Base-by-base conservation (phyloP, 2,113 vertebrate species). In the Callopanchax toddi region DNA sequence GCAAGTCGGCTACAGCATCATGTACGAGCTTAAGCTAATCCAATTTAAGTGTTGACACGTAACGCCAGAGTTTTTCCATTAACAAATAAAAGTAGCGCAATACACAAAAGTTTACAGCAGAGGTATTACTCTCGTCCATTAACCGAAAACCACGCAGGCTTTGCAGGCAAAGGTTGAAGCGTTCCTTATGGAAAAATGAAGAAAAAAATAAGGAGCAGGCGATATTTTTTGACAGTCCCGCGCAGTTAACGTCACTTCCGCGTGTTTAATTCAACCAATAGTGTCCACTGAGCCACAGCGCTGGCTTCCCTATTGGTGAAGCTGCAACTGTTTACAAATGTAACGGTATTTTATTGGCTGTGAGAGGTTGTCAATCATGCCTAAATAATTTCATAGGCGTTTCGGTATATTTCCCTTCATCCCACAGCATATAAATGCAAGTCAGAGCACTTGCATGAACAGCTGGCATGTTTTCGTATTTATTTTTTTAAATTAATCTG, bases 211-310 rank as follows among this genome's bases (percentile, higher is more conserved):
- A 18, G 17, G 0, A 2, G 37, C 5, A 20, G 12, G 18, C 22
- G 64, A n/a, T n/a, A n/a, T n/a, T 84, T 85, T 87, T 90, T 83
- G 83, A 90, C 71, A 88, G 57, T 73, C 82, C 84, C 89, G 89
- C 89, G 89, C 87, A 48, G 42, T 64, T 51, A 25, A 53, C 29
- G 71, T 75, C 60, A 63, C 29, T 11, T 39, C 42, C 39, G 46
- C 12, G 4, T 23, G 75, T 90, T 90, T 43, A 66, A 90, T 70
- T 26, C 1, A 34, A 42, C 89, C 89, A 90, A 90, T 89, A 18
- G 73, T 0, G 26, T 57, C 10, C 20, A 15, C 0, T 0, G 4
- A 48, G 2, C 1, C 17, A 10, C n/a, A 46, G 1, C 36, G 0
- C 6, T 0, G 5, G 0, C 3, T 42, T 1, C 2, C n/a, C 46